Conservation (phyloP, 64 coral and sea anemone genomes). For the Porites lutea region DNA sequence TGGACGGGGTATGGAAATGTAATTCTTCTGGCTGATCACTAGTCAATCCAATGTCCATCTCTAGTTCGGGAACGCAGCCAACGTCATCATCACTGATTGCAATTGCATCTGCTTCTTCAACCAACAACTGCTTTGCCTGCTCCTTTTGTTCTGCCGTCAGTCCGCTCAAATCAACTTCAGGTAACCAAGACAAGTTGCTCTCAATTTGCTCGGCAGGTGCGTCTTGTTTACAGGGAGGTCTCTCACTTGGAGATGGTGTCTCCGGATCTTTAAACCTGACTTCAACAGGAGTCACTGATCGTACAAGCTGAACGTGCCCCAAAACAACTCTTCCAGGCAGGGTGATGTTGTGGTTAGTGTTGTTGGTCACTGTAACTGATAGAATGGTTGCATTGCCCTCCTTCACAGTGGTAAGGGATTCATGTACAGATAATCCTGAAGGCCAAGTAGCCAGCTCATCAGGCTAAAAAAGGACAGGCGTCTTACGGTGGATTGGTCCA, state of each 20-base stretch:
- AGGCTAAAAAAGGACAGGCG: conserved; percentile 20
- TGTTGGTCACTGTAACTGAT: background rate
- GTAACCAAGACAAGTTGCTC: no score
- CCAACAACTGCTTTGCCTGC: background rate
- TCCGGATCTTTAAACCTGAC: no score
- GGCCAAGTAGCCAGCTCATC: background rate
- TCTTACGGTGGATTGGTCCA: conserved; percentile 11
- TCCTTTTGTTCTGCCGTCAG: background rate
- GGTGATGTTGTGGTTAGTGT: conserved; percentile 17
- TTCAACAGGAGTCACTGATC: background rate
- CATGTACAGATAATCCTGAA: background rate
- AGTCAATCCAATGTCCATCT: no score
- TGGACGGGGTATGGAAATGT: no score
- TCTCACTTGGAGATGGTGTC: no score
- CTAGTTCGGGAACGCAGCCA: no score
- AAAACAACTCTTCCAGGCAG: background rate
- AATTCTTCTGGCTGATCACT: no score
- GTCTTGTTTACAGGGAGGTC: no score
- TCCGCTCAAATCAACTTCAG: no score
- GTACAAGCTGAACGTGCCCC: conserved; percentile 10
- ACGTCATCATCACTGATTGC: background rate
- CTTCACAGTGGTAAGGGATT: background rate
- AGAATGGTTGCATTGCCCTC: background rate
- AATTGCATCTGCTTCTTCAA: conserved; percentile 1
- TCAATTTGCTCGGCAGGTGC: no score